Conservation (phyloP, 2,113 vertebrate species). For the Abramis brama region DNA sequence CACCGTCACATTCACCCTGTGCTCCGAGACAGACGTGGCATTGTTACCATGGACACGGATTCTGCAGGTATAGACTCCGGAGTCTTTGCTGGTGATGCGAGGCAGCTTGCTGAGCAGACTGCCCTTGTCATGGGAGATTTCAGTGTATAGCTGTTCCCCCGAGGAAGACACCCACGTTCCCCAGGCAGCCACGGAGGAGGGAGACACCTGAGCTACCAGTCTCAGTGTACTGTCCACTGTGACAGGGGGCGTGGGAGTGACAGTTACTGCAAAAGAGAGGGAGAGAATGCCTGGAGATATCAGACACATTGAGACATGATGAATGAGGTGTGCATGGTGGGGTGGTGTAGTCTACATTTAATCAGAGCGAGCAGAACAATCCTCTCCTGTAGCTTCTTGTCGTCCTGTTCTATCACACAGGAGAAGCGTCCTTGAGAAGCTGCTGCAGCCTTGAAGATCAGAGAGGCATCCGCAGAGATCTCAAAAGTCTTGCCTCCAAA, state of each 20-base stretch:
- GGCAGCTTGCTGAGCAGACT: constrained; percentile 70
- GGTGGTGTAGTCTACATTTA: constrained; percentile 62
- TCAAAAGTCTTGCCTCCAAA: constrained; percentile 63
- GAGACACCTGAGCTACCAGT: constrained; percentile 64
- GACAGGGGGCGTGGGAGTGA: constrained; percentile 56
- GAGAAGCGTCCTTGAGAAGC: constrained; percentile 66
- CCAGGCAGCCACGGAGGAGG: constrained; percentile 34
- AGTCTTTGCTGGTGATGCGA: constrained; percentile 51
- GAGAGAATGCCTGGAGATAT: constrained; percentile 10
- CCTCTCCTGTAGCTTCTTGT: constrained; percentile 58
- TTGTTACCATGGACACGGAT: constrained; percentile 56
- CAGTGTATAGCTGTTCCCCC: constrained; percentile 56
- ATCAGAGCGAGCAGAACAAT: constrained; percentile 70
- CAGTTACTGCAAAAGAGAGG: constrained; percentile 59
- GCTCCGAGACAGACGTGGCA: constrained; percentile 49
- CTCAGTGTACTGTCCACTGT: constrained; percentile 64
- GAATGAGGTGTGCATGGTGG: not conserved
- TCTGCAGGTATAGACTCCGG: constrained; percentile 67
- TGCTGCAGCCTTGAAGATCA: constrained; percentile 61
- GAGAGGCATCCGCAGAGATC: constrained; percentile 65
- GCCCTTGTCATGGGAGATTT: constrained; percentile 34
- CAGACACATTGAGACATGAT: not conserved
- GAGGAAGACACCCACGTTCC: constrained; percentile 69
- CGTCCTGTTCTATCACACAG: constrained; percentile 61
- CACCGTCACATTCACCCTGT: constrained; percentile 62